A percentile compares a stretch with the other conserved stretches of the same genome.
Conservation (phyloP, 2,888 invertebrate species). For the Pristionchus japonicus region DNA sequence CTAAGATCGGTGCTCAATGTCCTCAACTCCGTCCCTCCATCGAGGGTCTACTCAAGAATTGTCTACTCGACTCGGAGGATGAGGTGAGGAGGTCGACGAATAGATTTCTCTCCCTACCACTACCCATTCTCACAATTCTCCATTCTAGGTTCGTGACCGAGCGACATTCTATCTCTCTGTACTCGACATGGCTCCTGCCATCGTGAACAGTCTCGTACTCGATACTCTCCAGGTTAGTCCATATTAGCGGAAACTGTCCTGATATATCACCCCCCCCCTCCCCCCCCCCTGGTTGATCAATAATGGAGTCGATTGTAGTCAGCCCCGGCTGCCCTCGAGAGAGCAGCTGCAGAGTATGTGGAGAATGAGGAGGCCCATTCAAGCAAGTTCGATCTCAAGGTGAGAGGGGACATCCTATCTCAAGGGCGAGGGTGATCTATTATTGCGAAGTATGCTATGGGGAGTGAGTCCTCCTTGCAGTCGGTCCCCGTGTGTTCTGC, state of each 20-base stretch:
- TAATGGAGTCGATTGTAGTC: too few species aligned
- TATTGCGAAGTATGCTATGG: too few species aligned
- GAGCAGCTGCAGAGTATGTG: conserved; percentile 37
- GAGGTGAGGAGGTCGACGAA: too few species aligned
- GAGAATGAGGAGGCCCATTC: conserved; percentile 17
- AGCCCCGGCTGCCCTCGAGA: conserved; percentile 38
- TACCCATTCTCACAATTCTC: too few species aligned
- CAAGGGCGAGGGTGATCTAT: too few species aligned
- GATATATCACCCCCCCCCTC: neutral
- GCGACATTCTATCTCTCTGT: conserved; percentile 95
- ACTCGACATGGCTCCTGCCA: conserved; percentile 80
- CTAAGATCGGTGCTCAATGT: conserved; percentile 96
- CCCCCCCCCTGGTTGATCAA: too few species aligned
- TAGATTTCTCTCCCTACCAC: too few species aligned
- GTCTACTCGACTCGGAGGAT: conserved; percentile 96
- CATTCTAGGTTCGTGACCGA: conserved; percentile 84
- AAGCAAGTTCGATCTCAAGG: conserved; percentile 40
- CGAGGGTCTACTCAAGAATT: conserved; percentile 84
- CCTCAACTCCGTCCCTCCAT: conserved; percentile 90
- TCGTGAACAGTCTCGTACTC: conserved; percentile 83
- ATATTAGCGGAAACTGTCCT: neutral
- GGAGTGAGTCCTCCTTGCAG: neutral
- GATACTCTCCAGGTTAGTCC: conserved; percentile 72
- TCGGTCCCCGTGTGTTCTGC: conserved; percentile 41
- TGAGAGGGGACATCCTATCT: neutral